Evolutionary conservation across 2,888 invertebrate genomes (phyloP), one percentile per base, ranked within the genome.

Genomic region (Acleris laterana): DNA sequence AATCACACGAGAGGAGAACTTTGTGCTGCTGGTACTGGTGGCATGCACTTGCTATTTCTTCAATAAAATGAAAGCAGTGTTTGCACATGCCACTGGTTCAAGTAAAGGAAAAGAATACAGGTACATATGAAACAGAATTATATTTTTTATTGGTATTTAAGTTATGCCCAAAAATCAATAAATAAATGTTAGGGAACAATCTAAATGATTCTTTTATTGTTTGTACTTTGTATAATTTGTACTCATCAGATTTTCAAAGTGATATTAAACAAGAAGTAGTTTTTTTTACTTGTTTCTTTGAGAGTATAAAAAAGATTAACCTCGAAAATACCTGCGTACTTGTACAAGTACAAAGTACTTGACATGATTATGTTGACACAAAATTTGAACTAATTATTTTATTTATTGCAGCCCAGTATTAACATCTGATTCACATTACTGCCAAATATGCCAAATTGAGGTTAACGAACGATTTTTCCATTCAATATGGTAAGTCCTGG

Each of bases 381-480:
- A 25, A 51, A 28, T 16, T 7, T 20, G 32, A 19, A 42, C n/a
- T 55, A 20, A 60, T 56, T 25, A 46, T 46, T 53, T 61, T 66
- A 9, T 38, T 38, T 13, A 13, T 38, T 38, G 38, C 83, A 93
- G 93, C 71, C 92, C 92, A 64, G 89, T 93, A 5, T 71, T 93
- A 3, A 95, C 96, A 2, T 94, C 96, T 0, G 94, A 96, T 73
- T 95, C 96, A 48, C 94, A 95, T 78, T 97, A 98, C 80, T 98
- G 98, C 82, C 94, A 94, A 71, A 94, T 96, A 63, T 99, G 98
- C 84, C 95, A 97, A 80, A 95, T 95, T 56, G 97, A 97, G 85
- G 95, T 98, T 22, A 94, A 95, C 69, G 95, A 96, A 72, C 94
- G 96, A 75, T 96, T 96, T 80, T 96, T 96, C 86, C 96, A 97